Evolutionary conservation across 2,888 invertebrate species (phyloP), one percentile per base, ranked within the genome.

Genomic region (Ectemnius continuus): DNA sequence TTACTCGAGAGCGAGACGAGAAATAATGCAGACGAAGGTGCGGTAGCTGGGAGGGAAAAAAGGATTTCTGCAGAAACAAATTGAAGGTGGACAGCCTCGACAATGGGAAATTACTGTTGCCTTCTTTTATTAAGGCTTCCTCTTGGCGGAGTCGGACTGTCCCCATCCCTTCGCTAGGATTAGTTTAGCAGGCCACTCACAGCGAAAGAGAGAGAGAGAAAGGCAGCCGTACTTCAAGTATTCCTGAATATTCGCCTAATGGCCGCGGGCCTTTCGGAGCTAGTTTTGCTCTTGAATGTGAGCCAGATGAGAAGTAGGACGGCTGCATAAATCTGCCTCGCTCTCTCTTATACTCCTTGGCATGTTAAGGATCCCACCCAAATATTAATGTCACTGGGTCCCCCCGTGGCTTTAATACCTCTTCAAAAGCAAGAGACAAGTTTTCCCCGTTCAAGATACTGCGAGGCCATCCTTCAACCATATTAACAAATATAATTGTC

Each of bases 281-380:
- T 75, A 73, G 77, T 81, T 81, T 80, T 73, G 75, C 73, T 81
- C 76, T 82, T 81, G 82, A 82, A 81, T 80, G 66, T 61, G 73
- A 80, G 80, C 80, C 81, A 82, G 67, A 60, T 52, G 47, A 60
- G 59, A 75, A 75, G 61, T 80, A 81, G 81, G 71, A 77, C 77
- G 73, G 57, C 59, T 65, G 57, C 20, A 70, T 57, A 62, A 65
- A 52, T 26, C 67, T 58, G 16, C 18, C 20, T 52, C 26, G 6
- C 52, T 52, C 57, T 48, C 71, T 76, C 73, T 73, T 74, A 64
- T 64, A 58, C 63, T 52, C 52, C 36, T 36, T 36, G 36, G 11
- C 36, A 36, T 36, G 36, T 36, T 61, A 58, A 65, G 64, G 60
- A 73, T 47, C 70, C 60, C 61, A 36, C 75, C 75, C 77, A 81